Evolutionary conservation across 2,888 invertebrate genomes (phyloP), one percentile per base, ranked within the genome.

Genomic region (Acleris emargana): DNA sequence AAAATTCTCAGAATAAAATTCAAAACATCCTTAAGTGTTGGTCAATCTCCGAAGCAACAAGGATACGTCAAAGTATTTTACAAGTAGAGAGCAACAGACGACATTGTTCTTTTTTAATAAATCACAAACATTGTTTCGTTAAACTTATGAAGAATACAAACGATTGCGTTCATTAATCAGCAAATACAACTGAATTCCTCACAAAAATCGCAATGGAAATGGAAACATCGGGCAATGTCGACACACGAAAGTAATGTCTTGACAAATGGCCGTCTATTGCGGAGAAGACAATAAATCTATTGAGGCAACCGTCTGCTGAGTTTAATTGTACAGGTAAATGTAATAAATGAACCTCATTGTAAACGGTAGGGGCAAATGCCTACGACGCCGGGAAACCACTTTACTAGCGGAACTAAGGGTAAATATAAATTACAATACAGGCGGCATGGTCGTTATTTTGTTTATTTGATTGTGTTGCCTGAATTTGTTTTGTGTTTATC

Each of bases 221-320:
- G 38, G 53, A 17, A 18, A 16, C 38, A 9, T 9, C 5, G 18
- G 18, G 53, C 7, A 52, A 17, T 18, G 18, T 57, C 42, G 54
- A 42, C 42, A 43, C 16, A 42, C 45, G 25, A 59, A 59, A 59
- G 50, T 42, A 59, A 59, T 59, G 50, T 38, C 58, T 50, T 59
- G 50, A 59, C 42, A 59, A 59, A 59, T 59, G 0, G 50, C 42
- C 20, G 32, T 51, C 50, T 51, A 38, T 58, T 42, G 50, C 58
- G 42, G 42, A 11, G 11, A 5, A 38, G 7, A 17, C 58, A n/a
- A 50, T 59, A 51, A 38, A 50, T 50, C 50, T 59, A 22, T 49
- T 6, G 9, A n/a, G 50, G 22, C 50, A 50, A 57, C 25, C 5
- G 20, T 6, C n/a, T 16, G 45, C 45, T 45, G 42, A 22, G 54